Conservation (phyloP, 2,797 vertebrate species). For the Falco peregrinus region DNA sequence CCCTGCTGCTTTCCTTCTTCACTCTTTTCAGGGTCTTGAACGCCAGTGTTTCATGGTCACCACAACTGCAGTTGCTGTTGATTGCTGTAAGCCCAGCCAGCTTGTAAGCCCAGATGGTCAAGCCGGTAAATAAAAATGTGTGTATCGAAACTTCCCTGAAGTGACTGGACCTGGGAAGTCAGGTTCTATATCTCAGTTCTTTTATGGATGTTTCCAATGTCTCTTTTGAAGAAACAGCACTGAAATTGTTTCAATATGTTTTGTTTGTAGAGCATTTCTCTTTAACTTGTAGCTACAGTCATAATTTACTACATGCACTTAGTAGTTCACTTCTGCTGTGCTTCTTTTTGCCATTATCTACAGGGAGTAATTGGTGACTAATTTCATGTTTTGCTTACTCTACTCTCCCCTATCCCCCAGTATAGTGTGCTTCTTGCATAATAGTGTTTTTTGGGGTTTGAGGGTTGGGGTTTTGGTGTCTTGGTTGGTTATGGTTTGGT, state of each 20-base stretch:
- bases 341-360: neutral
- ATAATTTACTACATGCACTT: neutral
- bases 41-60: neutral
- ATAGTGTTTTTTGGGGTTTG: neutral
- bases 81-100: neutral
- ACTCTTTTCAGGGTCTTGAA: neutral
- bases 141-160: neutral
- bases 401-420: neutral
- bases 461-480: neutral
- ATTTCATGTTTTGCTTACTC: neutral
- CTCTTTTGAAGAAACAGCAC: neutral
- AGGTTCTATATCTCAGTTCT: neutral
- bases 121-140: neutral
- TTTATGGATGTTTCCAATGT: neutral
- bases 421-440: neutral
- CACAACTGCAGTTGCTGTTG: neutral
- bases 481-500: neutral
- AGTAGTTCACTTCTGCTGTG: neutral
- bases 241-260: neutral
- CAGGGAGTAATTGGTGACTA: constrained; percentile 1
- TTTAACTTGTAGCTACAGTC: neutral
- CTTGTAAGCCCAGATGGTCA: neutral
- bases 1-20: neutral
- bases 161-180: neutral
- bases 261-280: neutral